phyloP scores from a whole-genome alignment of 2,888 invertebrate species.

The Alloplasta piceator region DNA sequence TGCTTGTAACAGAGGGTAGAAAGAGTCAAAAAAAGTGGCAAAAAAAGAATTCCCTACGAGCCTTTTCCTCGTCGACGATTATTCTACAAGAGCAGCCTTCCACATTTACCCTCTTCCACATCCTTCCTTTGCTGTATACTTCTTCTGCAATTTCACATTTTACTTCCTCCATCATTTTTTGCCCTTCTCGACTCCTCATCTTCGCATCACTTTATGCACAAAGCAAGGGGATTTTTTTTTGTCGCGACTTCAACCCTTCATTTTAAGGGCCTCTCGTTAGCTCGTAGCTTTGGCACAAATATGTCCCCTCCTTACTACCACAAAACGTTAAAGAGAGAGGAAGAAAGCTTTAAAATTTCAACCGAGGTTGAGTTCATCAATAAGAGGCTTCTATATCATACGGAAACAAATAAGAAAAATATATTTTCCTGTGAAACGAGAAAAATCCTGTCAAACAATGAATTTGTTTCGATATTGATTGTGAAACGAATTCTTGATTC shows the following conservation, averaged over 20 bases:
- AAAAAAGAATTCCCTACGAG: slow-evolving; percentile 21
- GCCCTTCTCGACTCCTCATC: not conserved
- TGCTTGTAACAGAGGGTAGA: not conserved
- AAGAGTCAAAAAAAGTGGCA: not conserved
- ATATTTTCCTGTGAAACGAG: not conserved
- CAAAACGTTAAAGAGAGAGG: no score
- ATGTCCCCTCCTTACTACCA: not conserved
- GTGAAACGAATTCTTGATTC: slow-evolving; percentile 26
- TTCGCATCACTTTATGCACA: slow-evolving; percentile 1
- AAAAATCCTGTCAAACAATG: not conserved
- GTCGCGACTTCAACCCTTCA: not conserved
- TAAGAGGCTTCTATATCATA: slow-evolving; percentile 45
- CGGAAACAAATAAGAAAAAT: not conserved
- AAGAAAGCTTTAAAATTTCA: slow-evolving; percentile 15
- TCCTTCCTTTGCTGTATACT: slow-evolving; percentile 4
- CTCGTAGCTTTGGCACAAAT: slow-evolving; percentile 1
- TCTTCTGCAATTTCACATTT: slow-evolving; percentile 2
- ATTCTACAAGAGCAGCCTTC: slow-evolving; percentile 10
- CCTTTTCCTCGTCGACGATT: slow-evolving; percentile 24
- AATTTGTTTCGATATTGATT: slow-evolving; percentile 56
- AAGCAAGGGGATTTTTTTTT: slow-evolving; percentile 33
- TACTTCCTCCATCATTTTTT: not conserved
- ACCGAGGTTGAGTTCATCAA: slow-evolving; percentile 25
- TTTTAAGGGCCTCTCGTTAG: slow-evolving; percentile 1
- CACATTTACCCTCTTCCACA: slow-evolving; percentile 8